phyloP scores from a whole-genome alignment of 53 echinoderm and acorn worm genomes.

The Holothuria scabra region DNA sequence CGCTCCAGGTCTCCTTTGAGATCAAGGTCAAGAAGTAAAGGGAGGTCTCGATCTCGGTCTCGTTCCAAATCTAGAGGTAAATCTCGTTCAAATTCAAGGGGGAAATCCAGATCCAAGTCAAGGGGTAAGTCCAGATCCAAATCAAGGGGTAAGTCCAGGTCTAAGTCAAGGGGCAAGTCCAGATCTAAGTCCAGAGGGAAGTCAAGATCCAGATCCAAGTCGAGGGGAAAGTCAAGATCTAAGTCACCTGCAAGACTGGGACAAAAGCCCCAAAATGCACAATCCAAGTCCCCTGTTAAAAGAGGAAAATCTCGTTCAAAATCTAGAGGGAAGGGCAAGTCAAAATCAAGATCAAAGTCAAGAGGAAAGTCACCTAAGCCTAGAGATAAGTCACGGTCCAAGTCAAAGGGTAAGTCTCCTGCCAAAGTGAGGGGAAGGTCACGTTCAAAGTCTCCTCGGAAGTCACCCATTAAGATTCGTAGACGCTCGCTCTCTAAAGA shows the following conservation, averaged over 20 bases:
- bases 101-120: constrained; percentile 42
- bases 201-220: constrained; percentile 22
- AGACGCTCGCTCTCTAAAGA: constrained; percentile 13
- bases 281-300: neutral
- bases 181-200: constrained; percentile 17
- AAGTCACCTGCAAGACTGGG: neutral
- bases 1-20: constrained; percentile 66
- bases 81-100: constrained; percentile 47
- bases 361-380: constrained; percentile 24
- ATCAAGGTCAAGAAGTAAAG: constrained; percentile 57
- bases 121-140: constrained; percentile 24
- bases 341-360: constrained; percentile 48
- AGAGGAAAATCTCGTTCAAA: constrained; percentile 18
- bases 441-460: neutral
- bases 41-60: constrained; percentile 56
- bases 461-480: neutral
- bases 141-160: constrained; percentile 24
- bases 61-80: constrained; percentile 44
- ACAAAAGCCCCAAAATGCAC: neutral
- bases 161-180: constrained; percentile 29
- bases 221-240: neutral
- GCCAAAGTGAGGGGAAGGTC: neutral
- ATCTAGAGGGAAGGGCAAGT: constrained; percentile 15
- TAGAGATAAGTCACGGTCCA: constrained; percentile 46
- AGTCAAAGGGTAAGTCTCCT: constrained; percentile 23